A percentile compares a stretch with the other conserved stretches of the same genome.
These are phyloP conservation scores for Crioceris asparagi DNA, from an alignment of 2,888 invertebrate species.

Conservation along the genomic window DNA sequence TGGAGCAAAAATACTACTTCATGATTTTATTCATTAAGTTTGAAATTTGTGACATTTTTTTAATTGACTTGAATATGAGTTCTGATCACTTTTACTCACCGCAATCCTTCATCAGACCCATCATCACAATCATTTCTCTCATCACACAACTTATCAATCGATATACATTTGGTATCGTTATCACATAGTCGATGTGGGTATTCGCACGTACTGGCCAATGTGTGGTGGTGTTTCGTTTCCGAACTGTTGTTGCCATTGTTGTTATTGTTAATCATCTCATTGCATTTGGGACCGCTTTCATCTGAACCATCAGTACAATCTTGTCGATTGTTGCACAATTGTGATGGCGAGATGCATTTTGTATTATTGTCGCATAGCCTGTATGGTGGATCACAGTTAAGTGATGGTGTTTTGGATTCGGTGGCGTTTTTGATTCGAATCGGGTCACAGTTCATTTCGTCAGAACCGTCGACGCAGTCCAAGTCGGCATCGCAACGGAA, in stretches of 20 bases:
- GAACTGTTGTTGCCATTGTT: not conserved
- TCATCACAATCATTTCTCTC: conserved; percentile 61
- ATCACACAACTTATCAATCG: conserved; percentile 64
- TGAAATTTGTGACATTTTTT: too few species aligned
- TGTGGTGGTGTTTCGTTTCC: not conserved
- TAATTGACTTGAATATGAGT: too few species aligned
- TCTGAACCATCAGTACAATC: conserved; percentile 72
- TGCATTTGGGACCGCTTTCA: conserved; percentile 39
- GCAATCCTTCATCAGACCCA: conserved; percentile 69
- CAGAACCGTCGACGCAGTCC: conserved; percentile 67
- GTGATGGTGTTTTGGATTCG: conserved; percentile 17
- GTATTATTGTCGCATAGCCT: conserved; percentile 58
- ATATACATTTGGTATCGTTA: conserved; percentile 59
- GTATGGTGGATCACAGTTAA: conserved; percentile 46
- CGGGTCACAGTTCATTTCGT: conserved; percentile 52
- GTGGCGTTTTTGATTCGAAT: conserved; percentile 28
- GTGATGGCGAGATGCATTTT: conserved; percentile 58
- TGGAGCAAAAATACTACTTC: too few species aligned
- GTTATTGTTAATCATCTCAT: not conserved
- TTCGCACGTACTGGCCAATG: conserved; percentile 1
- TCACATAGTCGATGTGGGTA: conserved; percentile 46
- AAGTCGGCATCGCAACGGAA: conserved; percentile 55
- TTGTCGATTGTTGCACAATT: conserved; percentile 61
- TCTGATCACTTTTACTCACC: too few species aligned
- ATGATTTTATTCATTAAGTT: too few species aligned